phyloP scores from a whole-genome alignment of 2,113 vertebrate genomes.

The rabbit (Oryctolagus cuniculus) region mOryCun1.1 NC_091439.1:66708001-66708500 shows the following conservation, averaged over 20 bases:
- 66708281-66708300: too few relatives aligned
- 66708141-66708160: not conserved
- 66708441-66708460: too few relatives aligned
- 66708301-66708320: too few relatives aligned
- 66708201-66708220: too few relatives aligned
- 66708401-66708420: not conserved
- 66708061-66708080: not conserved
- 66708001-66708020: not conserved
- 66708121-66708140: slow-evolving; percentile 15
- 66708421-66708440: not conserved
- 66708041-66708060: slow-evolving; percentile 16
- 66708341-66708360: too few relatives aligned
- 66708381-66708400: not conserved
- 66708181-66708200: not conserved
- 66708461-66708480: not conserved
- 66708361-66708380: too few relatives aligned
- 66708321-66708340: too few relatives aligned
- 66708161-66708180: not conserved
- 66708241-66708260: too few relatives aligned
- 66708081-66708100: slow-evolving; percentile 15
- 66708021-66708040: not conserved
- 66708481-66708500: not conserved
- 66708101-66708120: not conserved
- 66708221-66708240: too few relatives aligned
- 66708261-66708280: too few relatives aligned